Conservation (phyloP, 1,140 invertebrate genomes). For the Zaprionus inermis region DNA sequence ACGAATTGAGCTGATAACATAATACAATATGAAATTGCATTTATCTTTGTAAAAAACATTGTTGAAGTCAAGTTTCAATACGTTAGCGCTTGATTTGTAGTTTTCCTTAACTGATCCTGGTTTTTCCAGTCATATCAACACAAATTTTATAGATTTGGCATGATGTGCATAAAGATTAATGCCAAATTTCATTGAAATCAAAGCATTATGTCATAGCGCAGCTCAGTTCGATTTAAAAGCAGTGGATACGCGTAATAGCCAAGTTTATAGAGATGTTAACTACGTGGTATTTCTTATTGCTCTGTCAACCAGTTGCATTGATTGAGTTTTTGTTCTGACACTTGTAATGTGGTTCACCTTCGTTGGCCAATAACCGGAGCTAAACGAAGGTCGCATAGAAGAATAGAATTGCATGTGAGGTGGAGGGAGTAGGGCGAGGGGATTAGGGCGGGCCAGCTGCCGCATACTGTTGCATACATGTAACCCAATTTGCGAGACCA, state of each 20-base stretch:
- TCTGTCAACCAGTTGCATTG: slow-evolving; percentile 23
- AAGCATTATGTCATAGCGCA: neutral
- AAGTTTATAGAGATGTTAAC: neutral
- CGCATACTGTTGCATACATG: slow-evolving; percentile 2
- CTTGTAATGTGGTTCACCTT: slow-evolving; percentile 67
- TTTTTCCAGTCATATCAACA: neutral
- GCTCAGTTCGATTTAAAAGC: neutral
- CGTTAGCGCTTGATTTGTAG: neutral
- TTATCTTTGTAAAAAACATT: neutral
- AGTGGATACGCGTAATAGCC: neutral
- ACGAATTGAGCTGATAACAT: neutral
- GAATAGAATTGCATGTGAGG: slow-evolving; percentile 16
- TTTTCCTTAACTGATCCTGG: neutral
- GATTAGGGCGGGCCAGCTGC: neutral
- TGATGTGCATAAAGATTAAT: neutral
- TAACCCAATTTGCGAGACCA: slow-evolving; percentile 55
- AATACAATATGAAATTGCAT: neutral
- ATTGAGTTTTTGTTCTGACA: slow-evolving; percentile 39
- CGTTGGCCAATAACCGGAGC: slow-evolving; percentile 68
- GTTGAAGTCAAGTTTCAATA: neutral
- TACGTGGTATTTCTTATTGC: neutral
- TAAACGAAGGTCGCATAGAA: slow-evolving; percentile 59
- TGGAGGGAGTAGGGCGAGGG: neutral
- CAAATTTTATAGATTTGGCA: neutral
- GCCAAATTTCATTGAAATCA: neutral